A percentile compares a stretch with the other conserved stretches of the same genome.
Evolutionary conservation across 2,113 vertebrate genomes (phyloP).

Genomic region (Carassius gibelio): DNA sequence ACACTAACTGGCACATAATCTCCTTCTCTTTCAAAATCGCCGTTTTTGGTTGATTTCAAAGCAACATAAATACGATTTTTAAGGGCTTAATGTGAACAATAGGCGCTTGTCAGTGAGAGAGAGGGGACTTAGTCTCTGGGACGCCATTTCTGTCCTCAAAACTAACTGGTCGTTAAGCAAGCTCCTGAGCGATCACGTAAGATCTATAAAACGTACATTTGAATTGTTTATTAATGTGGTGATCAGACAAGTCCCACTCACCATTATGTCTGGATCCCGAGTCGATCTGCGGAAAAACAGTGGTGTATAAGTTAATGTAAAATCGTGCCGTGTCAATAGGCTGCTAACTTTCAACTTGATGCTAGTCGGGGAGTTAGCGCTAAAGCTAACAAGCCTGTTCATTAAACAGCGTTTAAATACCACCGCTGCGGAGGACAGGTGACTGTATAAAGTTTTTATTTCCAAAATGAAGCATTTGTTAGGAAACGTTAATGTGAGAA

Average conservation of each 20-base stretch:
- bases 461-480: not conserved
- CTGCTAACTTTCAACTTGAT: slow-evolving; percentile 78
- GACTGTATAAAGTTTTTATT: not conserved
- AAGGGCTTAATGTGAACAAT: slow-evolving; percentile 92
- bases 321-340: slow-evolving; percentile 50
- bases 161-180: slow-evolving; percentile 52
- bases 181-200: slow-evolving; percentile 59
- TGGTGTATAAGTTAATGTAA: slow-evolving; percentile 40
- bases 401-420: slow-evolving; percentile 23
- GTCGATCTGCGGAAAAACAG: slow-evolving; percentile 83
- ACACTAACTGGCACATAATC: slow-evolving; percentile 60
- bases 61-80: slow-evolving; percentile 60
- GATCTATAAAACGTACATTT: not conserved
- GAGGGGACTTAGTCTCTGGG: slow-evolving; percentile 99
- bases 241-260: slow-evolving; percentile 75
- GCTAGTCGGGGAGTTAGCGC: slow-evolving; percentile 54
- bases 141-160: slow-evolving; percentile 94
- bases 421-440: not conserved
- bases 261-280: slow-evolving; percentile 89
- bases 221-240: not conserved
- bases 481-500: not conserved
- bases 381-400: slow-evolving; percentile 26
- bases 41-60: slow-evolving; percentile 21
- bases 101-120: slow-evolving; percentile 91
- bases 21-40: slow-evolving; percentile 56